phyloP scores from a whole-genome alignment of 2,113 vertebrate genomes.

The Rhodinocichla rosea region DNA sequence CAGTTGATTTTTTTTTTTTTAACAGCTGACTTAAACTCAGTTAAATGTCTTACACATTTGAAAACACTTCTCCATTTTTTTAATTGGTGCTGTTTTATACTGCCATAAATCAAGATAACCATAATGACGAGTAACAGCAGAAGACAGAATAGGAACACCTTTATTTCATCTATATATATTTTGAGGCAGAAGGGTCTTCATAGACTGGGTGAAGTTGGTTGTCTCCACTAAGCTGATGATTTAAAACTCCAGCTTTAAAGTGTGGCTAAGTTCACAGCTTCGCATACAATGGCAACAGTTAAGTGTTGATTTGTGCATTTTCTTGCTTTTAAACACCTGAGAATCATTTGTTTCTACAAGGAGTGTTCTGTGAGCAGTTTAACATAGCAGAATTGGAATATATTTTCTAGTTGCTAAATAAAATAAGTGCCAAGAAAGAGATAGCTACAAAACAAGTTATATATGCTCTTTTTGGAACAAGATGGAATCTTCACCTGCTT shows the following conservation, averaged over 20 bases:
- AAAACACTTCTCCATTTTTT: not conserved
- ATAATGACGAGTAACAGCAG: not conserved
- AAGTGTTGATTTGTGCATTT: not conserved
- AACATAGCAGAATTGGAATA: not conserved
- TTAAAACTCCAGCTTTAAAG: not conserved
- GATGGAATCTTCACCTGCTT: not conserved
- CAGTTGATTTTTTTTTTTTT: not conserved
- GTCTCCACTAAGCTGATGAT: not conserved
- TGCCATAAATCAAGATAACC: not conserved
- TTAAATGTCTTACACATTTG: not conserved
- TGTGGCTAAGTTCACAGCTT: not conserved
- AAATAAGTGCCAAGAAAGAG: not conserved
- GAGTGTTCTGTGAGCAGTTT: not conserved
- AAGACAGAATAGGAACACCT: not conserved
- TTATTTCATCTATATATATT: not conserved
- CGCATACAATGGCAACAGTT: not conserved
- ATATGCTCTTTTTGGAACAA: not conserved
- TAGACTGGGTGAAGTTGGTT: not conserved
- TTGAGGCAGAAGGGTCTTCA: not conserved
- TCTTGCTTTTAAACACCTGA: not conserved
- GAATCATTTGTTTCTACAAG: not conserved
- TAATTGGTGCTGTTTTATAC: not conserved
- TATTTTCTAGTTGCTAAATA: not conserved
- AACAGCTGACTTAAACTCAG: not conserved
- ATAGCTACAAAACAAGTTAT: not conserved